Percentiles rank a stretch among this genome's conserved stretches.
Conservation (phyloP, 2,888 invertebrate genomes). For the Nephrotoma appendiculata region DNA sequence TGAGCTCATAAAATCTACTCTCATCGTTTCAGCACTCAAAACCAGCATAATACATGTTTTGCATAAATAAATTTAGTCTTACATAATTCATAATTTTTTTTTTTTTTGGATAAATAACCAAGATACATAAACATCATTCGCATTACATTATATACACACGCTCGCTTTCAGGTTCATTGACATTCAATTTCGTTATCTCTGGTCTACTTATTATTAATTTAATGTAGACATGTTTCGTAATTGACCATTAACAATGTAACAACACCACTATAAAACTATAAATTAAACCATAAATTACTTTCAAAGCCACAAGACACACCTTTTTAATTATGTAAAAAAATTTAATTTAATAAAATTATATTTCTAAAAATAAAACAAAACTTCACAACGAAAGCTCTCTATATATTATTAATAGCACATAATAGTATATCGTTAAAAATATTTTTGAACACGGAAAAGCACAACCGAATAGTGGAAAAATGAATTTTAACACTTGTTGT, state of each 20-base stretch:
- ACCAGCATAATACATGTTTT: no score
- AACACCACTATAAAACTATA: neutral
- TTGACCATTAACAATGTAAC: neutral
- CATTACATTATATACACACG: no score
- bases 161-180: no score
- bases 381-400: neutral
- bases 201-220: neutral
- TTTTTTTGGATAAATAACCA: no score
- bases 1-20: no score
- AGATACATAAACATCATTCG: no score
- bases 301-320: neutral
- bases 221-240: no score
- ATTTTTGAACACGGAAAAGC: neutral
- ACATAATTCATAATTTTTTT: no score
- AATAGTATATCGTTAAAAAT: neutral
- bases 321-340: neutral
- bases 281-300: neutral
- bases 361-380: no score
- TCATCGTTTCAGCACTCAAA: no score
- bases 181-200: neutral
- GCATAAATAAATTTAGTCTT: no score
- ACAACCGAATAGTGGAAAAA: neutral
- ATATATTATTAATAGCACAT: neutral
- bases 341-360: neutral
- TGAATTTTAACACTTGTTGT: neutral